These are phyloP conservation scores for Morpho achilles DNA, from an alignment of 2,888 invertebrate genomes.

Conservation along the genomic window DNA sequence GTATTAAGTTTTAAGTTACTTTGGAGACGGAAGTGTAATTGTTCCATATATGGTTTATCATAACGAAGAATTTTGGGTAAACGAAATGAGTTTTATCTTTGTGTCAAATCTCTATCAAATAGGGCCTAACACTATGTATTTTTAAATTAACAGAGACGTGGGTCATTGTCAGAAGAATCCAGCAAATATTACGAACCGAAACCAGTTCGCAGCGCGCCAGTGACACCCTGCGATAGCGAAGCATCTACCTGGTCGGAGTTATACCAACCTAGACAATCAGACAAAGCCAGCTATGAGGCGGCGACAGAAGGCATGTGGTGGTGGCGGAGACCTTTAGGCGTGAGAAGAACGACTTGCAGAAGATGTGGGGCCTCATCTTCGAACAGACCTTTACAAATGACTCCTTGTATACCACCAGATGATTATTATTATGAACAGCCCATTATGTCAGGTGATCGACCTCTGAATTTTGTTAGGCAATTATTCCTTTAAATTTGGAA, in stretches of 20 bases:
- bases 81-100: too few species aligned
- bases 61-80: too few species aligned
- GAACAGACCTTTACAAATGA: constrained; percentile 56
- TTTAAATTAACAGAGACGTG: constrained; percentile 58
- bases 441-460: constrained; percentile 57
- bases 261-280: constrained; percentile 34
- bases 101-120: too few species aligned
- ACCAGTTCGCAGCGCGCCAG: constrained; percentile 61
- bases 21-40: too few species aligned
- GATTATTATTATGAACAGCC: constrained; percentile 35
- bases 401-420: constrained; percentile 45
- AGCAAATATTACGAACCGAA: constrained; percentile 52
- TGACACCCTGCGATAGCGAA: constrained; percentile 70
- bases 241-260: constrained; percentile 56
- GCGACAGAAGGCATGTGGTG: constrained; percentile 50
- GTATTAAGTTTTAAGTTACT: too few species aligned
- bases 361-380: constrained; percentile 60
- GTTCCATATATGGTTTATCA: too few species aligned
- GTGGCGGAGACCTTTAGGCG: constrained; percentile 53
- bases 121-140: neutral
- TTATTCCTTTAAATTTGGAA: constrained; percentile 47
- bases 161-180: constrained; percentile 57
- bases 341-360: constrained; percentile 50
- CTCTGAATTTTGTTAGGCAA: constrained; percentile 61
- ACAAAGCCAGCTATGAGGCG: constrained; percentile 46